A percentile compares a stretch with the other conserved stretches of the same genome.
Evolutionary conservation across 2,113 vertebrate species (phyloP).

Genomic region (Tauraco erythrolophus): DNA sequence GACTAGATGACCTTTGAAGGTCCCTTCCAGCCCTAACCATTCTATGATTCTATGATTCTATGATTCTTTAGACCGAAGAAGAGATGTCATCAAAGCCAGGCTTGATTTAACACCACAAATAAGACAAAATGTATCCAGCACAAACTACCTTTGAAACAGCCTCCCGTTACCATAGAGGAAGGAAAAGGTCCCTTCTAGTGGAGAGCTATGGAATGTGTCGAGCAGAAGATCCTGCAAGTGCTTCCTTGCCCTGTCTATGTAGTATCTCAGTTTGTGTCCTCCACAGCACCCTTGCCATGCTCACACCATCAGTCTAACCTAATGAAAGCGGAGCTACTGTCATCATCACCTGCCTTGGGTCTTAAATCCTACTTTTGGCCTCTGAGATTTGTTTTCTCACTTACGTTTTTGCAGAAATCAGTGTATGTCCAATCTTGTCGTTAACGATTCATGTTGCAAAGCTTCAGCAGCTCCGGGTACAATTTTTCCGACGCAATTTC

Average conservation of each 20-base stretch:
- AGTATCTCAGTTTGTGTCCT: accelerated
- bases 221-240: not conserved
- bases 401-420: not conserved
- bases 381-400: not conserved
- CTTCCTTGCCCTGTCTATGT: accelerated
- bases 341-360: not conserved
- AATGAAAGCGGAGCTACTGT: accelerated
- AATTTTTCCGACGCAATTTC: not conserved
- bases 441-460: not conserved
- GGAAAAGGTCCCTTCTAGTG: constrained; percentile 11
- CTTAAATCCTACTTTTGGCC: not conserved
- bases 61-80: not conserved
- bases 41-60: too few species aligned
- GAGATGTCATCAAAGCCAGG: not conserved
- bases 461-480: not conserved
- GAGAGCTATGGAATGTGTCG: not conserved
- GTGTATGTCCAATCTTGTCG: accelerated
- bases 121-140: not conserved
- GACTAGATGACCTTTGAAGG: too few species aligned
- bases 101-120: not conserved
- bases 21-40: too few species aligned
- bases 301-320: not conserved
- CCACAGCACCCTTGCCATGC: not conserved
- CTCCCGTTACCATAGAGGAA: not conserved
- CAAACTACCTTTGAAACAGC: not conserved